phyloP scores from a whole-genome alignment of 1,140 invertebrate genomes.

The Holcopasites calliopsidis region DNA sequence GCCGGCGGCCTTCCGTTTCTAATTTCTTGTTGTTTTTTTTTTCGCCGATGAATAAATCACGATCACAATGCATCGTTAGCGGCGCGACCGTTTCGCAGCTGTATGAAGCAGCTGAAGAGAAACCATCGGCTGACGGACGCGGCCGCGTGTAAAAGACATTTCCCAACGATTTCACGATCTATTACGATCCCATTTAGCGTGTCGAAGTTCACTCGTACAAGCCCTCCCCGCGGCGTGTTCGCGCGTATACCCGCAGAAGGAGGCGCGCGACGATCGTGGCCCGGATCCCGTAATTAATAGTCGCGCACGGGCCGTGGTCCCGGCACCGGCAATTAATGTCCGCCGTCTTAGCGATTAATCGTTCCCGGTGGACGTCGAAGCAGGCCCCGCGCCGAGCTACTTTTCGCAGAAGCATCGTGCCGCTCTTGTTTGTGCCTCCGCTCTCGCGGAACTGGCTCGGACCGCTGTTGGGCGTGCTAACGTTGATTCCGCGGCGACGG shows the following conservation, averaged over 20 bases:
- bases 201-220: slow-evolving; percentile 35
- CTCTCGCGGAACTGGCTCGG: neutral
- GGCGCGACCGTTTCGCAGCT: neutral
- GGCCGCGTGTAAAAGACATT: too few species aligned
- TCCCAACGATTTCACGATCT: slow-evolving; percentile 39
- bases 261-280: neutral
- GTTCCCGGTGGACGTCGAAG: slow-evolving; percentile 26
- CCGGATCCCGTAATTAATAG: slow-evolving; percentile 55
- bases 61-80: slow-evolving; percentile 32
- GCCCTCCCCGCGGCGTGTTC: neutral
- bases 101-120: neutral
- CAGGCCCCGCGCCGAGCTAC: slow-evolving; percentile 21
- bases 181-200: slow-evolving; percentile 42
- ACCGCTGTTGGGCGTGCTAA: neutral
- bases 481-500: neutral
- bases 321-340: slow-evolving; percentile 60
- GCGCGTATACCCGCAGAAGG: neutral
- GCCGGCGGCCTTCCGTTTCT: slow-evolving; percentile 17
- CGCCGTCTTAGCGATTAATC: slow-evolving; percentile 56
- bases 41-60: slow-evolving; percentile 42
- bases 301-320: slow-evolving; percentile 38
- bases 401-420: slow-evolving; percentile 41
- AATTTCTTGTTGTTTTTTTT: too few species aligned
- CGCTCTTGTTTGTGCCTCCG: too few species aligned
- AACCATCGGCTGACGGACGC: neutral